Evolutionary conservation across 2,888 invertebrate species (phyloP).

Genomic region (Meteorus colon): DNA sequence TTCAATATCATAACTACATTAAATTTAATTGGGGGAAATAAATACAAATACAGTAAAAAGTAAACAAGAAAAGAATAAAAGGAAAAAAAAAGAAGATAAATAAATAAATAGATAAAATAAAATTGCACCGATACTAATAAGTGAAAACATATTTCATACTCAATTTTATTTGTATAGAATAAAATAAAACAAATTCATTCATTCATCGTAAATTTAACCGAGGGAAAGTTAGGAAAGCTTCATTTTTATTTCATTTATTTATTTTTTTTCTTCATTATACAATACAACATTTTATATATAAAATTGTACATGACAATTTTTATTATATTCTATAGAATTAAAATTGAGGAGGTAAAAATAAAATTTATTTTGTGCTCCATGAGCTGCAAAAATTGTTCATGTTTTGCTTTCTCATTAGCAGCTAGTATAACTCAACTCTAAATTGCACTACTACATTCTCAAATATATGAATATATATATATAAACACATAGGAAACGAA

Average conservation of each 20-base stretch:
- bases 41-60: too few relatives aligned
- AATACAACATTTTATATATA: not conserved
- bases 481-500: slow-evolving; percentile 47
- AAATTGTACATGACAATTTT: too few relatives aligned
- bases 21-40: too few relatives aligned
- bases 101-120: not conserved
- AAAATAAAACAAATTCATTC: not conserved
- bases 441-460: too few relatives aligned
- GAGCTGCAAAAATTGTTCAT: slow-evolving; percentile 41
- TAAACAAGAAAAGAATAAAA: not conserved
- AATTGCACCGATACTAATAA: not conserved
- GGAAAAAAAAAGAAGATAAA: not conserved
- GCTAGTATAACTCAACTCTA: slow-evolving; percentile 55
- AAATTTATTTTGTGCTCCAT: not conserved
- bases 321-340: too few relatives aligned
- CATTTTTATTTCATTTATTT: too few relatives aligned
- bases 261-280: not conserved
- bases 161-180: slow-evolving; percentile 12
- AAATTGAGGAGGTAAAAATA: too few relatives aligned
- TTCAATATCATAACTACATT: too few relatives aligned
- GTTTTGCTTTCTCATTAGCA: slow-evolving; percentile 61
- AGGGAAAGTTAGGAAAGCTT: slow-evolving; percentile 22
- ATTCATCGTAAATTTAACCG: slow-evolving; percentile 27
- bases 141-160: not conserved
- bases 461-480: slow-evolving; percentile 41